Base-by-base conservation (phyloP, 1,140 invertebrate species). In the Euglossa dilemma region DNA sequence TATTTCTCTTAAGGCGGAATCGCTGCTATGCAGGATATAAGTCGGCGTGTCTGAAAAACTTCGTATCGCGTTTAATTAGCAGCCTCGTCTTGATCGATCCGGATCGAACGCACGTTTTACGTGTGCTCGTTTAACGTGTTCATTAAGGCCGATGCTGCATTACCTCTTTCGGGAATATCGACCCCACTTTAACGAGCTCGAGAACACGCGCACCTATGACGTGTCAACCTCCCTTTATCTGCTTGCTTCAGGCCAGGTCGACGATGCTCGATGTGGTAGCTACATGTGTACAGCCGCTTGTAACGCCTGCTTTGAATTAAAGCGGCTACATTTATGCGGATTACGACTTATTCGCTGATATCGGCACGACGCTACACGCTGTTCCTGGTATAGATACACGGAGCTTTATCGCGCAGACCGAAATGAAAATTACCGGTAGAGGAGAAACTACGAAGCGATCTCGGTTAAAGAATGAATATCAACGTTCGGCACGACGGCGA, bases 191-290 rank as follows among this genome's bases (percentile, higher is more conserved):
- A 85, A 87, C 85, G 85, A 87, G 86, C 81, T 80, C 69, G 66
- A 71, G 86, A 84, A 87, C 81, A 87, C 81, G 82, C 76, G 77
- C 81, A 73, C 85, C 82, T 87, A 88, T 88, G 86, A 87, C 86
- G 78, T 75, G 82, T 87, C 87, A 87, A 83, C 85, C 78, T 80
- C 78, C 74, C 83, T 88, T 88, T 88, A 85, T 88, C 87, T 85
- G 75, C 83, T 88, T 85, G 87, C 87, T 87, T 88, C 86, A 88
- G 86, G 78, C 87, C 71, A 82, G 86, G 74, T 82, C 86, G 86
- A 88, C 86, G 78, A 85, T 87, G 85, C 86, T 88, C 77, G 82
- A 88, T 85, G 86, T 67, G 83, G 69, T 82, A 87, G 69, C 87
- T 87, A 88, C 87, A 88, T 72, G 78, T 87, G 87, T 88, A 88